These are phyloP conservation scores for Yponomeuta malinellus DNA, from an alignment of 2,888 invertebrate genomes.

Conservation along the genomic window DNA sequence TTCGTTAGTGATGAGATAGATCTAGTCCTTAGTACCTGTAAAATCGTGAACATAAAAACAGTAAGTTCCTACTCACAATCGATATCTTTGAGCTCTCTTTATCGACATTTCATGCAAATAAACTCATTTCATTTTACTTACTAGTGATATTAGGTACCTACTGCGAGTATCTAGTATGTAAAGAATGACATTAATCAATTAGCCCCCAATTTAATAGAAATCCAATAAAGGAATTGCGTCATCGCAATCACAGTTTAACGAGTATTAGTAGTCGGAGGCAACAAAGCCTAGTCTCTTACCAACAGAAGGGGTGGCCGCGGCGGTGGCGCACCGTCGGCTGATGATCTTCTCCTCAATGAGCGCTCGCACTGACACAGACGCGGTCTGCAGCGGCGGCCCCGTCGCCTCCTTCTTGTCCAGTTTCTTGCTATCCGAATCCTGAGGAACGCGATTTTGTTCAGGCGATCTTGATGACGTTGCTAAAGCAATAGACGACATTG, in stretches of 20 bases:
- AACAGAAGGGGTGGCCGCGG: slow-evolving; percentile 41
- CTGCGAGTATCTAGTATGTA: too few species aligned
- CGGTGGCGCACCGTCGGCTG: slow-evolving; percentile 82
- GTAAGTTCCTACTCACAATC: too few species aligned
- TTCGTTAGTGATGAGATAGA: too few species aligned
- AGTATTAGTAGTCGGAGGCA: not conserved
- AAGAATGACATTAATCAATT: too few species aligned
- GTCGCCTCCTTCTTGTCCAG: slow-evolving; percentile 88
- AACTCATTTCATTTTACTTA: too few species aligned
- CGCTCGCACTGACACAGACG: slow-evolving; percentile 91
- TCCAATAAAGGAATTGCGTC: slow-evolving; percentile 8
- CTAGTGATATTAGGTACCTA: too few species aligned
- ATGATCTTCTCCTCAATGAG: slow-evolving; percentile 96
- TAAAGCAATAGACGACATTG: too few species aligned
- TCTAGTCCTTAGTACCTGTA: too few species aligned
- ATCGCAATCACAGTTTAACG: not conserved
- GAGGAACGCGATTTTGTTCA: slow-evolving; percentile 20
- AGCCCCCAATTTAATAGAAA: too few species aligned
- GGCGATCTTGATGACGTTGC: not conserved
- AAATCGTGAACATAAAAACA: too few species aligned
- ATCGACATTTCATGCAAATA: too few species aligned
- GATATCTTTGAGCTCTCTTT: too few species aligned
- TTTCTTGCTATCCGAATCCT: slow-evolving; percentile 91
- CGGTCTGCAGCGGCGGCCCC: slow-evolving; percentile 93
- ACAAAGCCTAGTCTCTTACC: slow-evolving; percentile 27